Evolutionary conservation across 2,888 invertebrate genomes (phyloP), one percentile per base, ranked within the genome.

Genomic region (Polydrusus tereticollis): DNA sequence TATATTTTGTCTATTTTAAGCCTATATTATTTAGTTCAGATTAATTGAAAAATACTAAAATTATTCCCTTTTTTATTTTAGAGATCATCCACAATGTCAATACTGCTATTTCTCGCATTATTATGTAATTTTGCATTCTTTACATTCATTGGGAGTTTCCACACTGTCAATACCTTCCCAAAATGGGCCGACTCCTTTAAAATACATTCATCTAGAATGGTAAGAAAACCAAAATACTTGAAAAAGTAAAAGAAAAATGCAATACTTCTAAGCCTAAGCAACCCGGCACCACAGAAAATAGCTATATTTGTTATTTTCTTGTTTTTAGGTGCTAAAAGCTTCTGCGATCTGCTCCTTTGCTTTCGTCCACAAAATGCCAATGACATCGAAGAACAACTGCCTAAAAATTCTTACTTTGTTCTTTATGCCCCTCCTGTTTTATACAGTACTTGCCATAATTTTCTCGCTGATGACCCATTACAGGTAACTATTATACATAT

Each of bases 391-490:
- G 60, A 80, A 80, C 68, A 80, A 79, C 70, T 78, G 78, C 73
- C 70, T 82, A 33, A 83, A 83, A 77, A 79, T 81, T 41, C 69
- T 78, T n/a, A 80, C 81, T 26, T 79, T 85, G 70, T 78, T 85
- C 57, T 75, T 86, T n/a, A 79, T 84, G 36, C 85, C 86, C 1
- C 70, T 86, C 23, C 60, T 84, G 26, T 82, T 85, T 70, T 86
- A 86, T 78, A 75, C 69, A 8, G 76, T 77, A 1, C 73, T 78
- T 23, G 75, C 79, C 18, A 76, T 78, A 62, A 81, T 86, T 4
- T 86, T 86, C 75, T 85, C 86, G 6, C 77, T 87, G 69, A 86
- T 87, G 85, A 85, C 85, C 2, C 84, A 85, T 67, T 85, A 85
- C 78, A 83, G 85, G 87, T 87, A 82, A 81, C 80, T 21, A 29